Evolutionary conservation across 2,797 vertebrate species (phyloP).

Genomic region (Phalloptychus januarius): DNA sequence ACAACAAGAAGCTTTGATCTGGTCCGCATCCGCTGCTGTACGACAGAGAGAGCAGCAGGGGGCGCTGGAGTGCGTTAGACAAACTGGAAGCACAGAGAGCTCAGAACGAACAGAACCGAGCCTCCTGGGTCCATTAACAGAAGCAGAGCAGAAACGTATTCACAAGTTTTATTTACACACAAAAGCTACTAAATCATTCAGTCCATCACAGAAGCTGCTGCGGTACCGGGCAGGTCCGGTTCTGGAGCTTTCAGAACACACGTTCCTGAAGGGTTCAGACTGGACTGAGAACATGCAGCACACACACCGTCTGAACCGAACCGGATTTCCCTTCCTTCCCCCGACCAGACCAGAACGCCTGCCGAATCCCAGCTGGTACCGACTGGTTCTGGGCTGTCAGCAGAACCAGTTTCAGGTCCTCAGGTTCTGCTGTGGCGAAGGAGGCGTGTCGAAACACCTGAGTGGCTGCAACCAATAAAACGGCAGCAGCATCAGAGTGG

Average conservation of each 20-base stretch:
- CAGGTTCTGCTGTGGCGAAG: slow-evolving; percentile 6
- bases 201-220: slow-evolving; percentile 10
- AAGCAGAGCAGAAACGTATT: slow-evolving; percentile 13
- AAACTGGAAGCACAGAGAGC: not conserved
- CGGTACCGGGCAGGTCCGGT: slow-evolving; percentile 19
- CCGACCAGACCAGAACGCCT: not conserved
- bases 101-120: not conserved
- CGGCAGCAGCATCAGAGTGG: not conserved
- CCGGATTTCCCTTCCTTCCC: not conserved
- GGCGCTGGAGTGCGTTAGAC: not conserved
- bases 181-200: slow-evolving; percentile 53
- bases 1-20: slow-evolving; percentile 1
- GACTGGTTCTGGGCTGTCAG: not conserved
- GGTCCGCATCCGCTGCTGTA: not conserved
- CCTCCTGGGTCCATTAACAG: slow-evolving; percentile 47
- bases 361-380: not conserved
- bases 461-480: not conserved
- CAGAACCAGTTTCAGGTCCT: not conserved
- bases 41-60: not conserved
- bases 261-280: not conserved
- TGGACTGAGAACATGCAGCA: slow-evolving; percentile 4
- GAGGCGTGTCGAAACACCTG: slow-evolving; percentile 28
- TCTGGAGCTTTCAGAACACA: slow-evolving; percentile 19
- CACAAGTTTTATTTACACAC: slow-evolving; percentile 51
- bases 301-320: not conserved